Percentiles rank a stretch among this genome's conserved stretches.
Conservation (phyloP, 2,113 vertebrate species). For the Brachyhypopomus occidentalis region DNA sequence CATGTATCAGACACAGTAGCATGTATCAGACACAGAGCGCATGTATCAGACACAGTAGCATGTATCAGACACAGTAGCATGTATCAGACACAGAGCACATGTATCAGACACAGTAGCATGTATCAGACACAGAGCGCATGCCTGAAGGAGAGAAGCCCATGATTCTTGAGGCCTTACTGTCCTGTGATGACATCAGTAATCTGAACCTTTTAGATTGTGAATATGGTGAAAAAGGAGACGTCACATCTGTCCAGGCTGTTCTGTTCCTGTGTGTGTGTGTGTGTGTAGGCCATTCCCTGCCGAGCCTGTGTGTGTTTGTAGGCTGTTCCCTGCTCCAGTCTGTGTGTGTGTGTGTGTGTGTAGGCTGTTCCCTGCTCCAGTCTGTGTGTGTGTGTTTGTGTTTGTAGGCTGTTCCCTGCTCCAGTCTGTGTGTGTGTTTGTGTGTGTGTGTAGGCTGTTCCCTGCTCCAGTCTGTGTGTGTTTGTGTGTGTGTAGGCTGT, state of each 20-base stretch:
- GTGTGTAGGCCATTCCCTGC: not conserved
- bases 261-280: slow-evolving; percentile 43
- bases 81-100: too few relatives aligned
- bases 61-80: too few relatives aligned
- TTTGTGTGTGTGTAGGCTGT: slow-evolving; percentile 51
- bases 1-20: too few relatives aligned
- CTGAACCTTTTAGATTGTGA: not conserved
- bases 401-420: slow-evolving; percentile 45
- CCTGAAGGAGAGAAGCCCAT: not conserved
- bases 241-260: slow-evolving; percentile 21
- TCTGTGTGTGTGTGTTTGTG: not conserved
- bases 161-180: not conserved
- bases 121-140: not conserved
- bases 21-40: too few relatives aligned
- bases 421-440: not conserved
- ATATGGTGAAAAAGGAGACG: slow-evolving; percentile 5
- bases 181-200: slow-evolving; percentile 7
- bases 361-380: slow-evolving; percentile 40
- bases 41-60: too few relatives aligned
- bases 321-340: too few relatives aligned
- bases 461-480: not conserved
- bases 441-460: slow-evolving; percentile 48
- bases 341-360: slow-evolving; percentile 35
- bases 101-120: not conserved
- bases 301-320: slow-evolving; percentile 52